Conservation (phyloP, 2,113 vertebrate genomes). For the Siphamia tubifer region DNA sequence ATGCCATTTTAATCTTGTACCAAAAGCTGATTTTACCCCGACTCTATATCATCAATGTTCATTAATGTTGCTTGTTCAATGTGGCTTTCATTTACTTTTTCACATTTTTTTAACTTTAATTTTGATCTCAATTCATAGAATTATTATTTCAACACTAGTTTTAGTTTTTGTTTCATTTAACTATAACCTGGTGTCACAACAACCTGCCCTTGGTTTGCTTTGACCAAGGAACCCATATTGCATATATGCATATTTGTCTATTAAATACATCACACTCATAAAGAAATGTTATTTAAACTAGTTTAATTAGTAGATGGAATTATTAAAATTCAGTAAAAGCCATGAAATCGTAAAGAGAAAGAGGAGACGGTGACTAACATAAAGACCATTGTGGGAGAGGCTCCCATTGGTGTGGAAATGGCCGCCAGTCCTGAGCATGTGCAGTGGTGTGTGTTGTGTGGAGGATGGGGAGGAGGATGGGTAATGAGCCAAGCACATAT, state of each 20-base stretch:
- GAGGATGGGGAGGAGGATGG: conserved; percentile 63
- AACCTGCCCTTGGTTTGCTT: neutral
- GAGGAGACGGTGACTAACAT: conserved; percentile 38
- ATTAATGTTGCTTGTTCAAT: no score
- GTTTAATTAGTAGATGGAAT: neutral
- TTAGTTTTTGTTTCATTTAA: no score
- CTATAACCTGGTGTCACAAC: neutral
- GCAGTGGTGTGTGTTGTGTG: conserved; percentile 67
- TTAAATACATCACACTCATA: neutral
- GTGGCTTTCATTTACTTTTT: no score
- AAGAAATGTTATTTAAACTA: neutral
- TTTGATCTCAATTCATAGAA: no score
- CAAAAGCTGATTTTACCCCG: no score
- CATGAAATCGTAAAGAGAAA: conserved; percentile 6
- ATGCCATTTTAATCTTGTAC: no score
- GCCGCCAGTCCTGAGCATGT: conserved; percentile 68
- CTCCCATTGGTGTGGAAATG: conserved; percentile 69
- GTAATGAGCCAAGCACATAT: conserved; percentile 75
- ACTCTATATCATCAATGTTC: no score
- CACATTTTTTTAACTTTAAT: no score
- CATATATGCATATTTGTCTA: neutral
- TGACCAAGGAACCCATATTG: neutral
- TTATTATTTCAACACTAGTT: no score
- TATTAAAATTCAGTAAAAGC: conserved; percentile 3
- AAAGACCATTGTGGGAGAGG: conserved; percentile 51